Evolutionary conservation across 2,113 vertebrate species (phyloP).

Genomic region (Dolichotis patagonum): DNA sequence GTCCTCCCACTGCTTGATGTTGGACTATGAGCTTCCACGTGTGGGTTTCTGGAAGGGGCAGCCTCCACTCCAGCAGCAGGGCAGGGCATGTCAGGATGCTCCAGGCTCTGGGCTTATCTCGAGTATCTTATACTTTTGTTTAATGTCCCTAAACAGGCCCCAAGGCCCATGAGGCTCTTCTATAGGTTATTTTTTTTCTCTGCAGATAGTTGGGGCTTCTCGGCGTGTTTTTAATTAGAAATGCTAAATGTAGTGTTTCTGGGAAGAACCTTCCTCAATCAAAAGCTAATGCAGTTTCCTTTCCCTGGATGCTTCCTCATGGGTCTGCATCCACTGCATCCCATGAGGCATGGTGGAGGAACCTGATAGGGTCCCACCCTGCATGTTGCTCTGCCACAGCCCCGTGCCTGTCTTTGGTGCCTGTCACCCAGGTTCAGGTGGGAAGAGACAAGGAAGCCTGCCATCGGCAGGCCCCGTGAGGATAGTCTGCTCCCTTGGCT

Average conservation of each 20-base stretch:
- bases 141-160: conserved; percentile 69
- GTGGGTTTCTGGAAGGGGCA: background rate
- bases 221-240: conserved; percentile 82
- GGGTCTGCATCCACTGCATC: background rate
- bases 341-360: background rate
- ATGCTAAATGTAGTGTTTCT: conserved; percentile 72
- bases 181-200: background rate
- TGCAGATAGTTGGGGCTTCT: conserved; percentile 69
- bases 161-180: background rate
- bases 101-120: background rate
- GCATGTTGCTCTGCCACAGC: background rate
- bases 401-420: background rate
- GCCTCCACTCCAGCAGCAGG: too few species aligned
- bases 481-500: background rate
- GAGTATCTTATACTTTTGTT: conserved; percentile 58
- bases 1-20: background rate
- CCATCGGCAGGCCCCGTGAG: background rate
- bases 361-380: background rate
- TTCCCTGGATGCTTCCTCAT: conserved; percentile 63
- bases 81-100: background rate
- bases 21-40: too few species aligned
- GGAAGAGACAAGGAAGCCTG: background rate
- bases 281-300: conserved; percentile 77
- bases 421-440: background rate
- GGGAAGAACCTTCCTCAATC: conserved; percentile 67